Conservation (phyloP, 2,888 invertebrate genomes). For the Hirtodrosophila histrioides region DNA sequence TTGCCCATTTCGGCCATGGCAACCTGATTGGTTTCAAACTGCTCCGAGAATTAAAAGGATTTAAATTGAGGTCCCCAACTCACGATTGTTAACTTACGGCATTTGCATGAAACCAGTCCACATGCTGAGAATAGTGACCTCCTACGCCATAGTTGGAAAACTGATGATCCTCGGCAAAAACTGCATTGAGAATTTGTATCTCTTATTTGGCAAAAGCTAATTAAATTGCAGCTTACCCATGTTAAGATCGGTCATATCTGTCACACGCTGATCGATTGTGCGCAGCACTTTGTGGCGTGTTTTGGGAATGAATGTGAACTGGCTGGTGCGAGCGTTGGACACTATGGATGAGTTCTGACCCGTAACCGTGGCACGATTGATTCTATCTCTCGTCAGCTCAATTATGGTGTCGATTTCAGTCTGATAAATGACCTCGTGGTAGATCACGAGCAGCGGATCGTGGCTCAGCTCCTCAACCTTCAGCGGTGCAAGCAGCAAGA, state of each 20-base stretch:
- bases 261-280: conserved; percentile 85
- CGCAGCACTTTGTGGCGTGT: conserved; percentile 85
- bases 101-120: conserved; percentile 60
- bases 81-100: conserved; percentile 42
- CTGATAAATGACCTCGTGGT: conserved; percentile 86
- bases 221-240: conserved; percentile 70
- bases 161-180: conserved; percentile 85
- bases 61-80: neutral
- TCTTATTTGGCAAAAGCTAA: too few relatives aligned
- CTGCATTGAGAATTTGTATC: conserved; percentile 16
- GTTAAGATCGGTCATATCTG: conserved; percentile 86
- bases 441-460: conserved; percentile 86
- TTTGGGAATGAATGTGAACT: conserved; percentile 59
- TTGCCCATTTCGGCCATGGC: conserved; percentile 59
- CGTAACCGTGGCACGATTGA: conserved; percentile 86
- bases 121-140: conserved; percentile 87
- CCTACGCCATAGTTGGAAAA: conserved; percentile 84
- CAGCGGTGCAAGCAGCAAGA: conserved; percentile 84
- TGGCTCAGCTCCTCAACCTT: conserved; percentile 86
- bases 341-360: conserved; percentile 89
- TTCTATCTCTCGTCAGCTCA: conserved; percentile 85
- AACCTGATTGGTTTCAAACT: conserved; percentile 27
- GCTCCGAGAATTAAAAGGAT: neutral
- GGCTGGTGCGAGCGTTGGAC: conserved; percentile 70
- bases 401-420: conserved; percentile 86